A percentile compares a stretch with the other conserved stretches of the same genome.
Conservation (phyloP, 2,888 invertebrate species). For the Antheraea assamensis region DNA sequence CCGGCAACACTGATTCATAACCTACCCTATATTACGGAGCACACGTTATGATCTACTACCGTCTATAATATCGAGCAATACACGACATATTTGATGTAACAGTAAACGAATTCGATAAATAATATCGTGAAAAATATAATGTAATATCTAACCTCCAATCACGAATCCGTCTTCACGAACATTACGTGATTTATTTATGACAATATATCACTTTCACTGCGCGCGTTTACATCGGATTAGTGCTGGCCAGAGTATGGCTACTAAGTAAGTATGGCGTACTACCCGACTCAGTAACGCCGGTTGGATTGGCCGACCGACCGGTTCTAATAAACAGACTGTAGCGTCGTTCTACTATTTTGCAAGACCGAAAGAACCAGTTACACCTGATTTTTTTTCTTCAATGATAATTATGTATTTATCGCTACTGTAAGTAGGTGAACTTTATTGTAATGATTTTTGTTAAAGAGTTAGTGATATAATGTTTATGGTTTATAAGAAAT, state of each 20-base stretch:
- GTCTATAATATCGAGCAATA: background rate
- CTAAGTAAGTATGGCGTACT: background rate
- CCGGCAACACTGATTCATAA: background rate
- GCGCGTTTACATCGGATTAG: constrained; percentile 21
- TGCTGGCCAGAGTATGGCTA: constrained; percentile 10
- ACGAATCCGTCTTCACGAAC: background rate
- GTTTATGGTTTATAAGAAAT: too few species aligned
- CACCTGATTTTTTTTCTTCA: too few species aligned
- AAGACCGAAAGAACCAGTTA: too few species aligned
- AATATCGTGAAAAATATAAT: background rate
- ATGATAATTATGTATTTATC: too few species aligned
- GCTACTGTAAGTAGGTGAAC: too few species aligned
- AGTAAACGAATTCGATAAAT: background rate
- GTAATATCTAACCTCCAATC: constrained; percentile 4
- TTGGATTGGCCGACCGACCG: background rate
- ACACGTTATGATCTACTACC: background rate
- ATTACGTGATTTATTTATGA: constrained; percentile 1
- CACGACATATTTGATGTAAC: background rate
- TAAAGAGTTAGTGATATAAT: too few species aligned
- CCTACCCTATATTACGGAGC: background rate
- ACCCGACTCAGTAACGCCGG: background rate
- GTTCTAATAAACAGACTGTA: background rate
- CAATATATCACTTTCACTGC: constrained; percentile 28
- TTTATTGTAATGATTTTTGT: too few species aligned
- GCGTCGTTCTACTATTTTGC: background rate